Conservation (phyloP, 2,888 invertebrate species). For the Calephelis perditalis region DNA sequence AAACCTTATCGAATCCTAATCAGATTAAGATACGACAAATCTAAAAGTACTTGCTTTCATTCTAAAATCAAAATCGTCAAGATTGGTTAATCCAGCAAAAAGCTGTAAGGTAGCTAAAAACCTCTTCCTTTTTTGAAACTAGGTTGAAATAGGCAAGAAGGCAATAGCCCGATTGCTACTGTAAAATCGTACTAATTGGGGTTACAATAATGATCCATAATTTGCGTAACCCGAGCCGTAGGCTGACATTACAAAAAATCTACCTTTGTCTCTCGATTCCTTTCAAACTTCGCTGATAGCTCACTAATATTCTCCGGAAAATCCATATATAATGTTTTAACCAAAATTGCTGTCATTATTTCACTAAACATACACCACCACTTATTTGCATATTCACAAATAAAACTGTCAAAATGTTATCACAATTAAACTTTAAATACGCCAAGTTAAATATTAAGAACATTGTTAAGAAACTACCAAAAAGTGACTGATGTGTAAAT, state of each 20-base stretch:
- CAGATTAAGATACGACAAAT: too few relatives aligned
- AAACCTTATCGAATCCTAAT: too few relatives aligned
- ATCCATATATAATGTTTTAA: slow-evolving; percentile 44
- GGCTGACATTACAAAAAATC: neutral
- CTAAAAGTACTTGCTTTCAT: too few relatives aligned
- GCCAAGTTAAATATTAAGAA: neutral
- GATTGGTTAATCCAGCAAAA: too few relatives aligned
- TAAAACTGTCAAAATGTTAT: slow-evolving; percentile 13
- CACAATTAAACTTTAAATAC: neutral
- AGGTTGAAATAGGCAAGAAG: too few relatives aligned
- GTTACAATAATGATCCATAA: too few relatives aligned
- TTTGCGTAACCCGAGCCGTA: too few relatives aligned
- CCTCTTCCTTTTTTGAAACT: too few relatives aligned
- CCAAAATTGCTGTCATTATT: slow-evolving; percentile 14
- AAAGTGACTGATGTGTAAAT: slow-evolving; percentile 6
- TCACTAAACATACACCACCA: slow-evolving; percentile 4
- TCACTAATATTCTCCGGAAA: slow-evolving; percentile 29
- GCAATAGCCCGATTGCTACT: too few relatives aligned
- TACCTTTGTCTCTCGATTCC: slow-evolving; percentile 12
- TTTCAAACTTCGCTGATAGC: neutral
- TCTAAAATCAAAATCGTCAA: too few relatives aligned
- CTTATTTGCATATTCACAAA: neutral
- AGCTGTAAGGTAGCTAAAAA: too few relatives aligned
- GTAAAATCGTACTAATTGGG: too few relatives aligned
- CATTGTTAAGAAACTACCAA: neutral